These are phyloP conservation scores for Clinocottus analis DNA, from an alignment of 2,113 vertebrate species.

Conservation along the genomic window DNA sequence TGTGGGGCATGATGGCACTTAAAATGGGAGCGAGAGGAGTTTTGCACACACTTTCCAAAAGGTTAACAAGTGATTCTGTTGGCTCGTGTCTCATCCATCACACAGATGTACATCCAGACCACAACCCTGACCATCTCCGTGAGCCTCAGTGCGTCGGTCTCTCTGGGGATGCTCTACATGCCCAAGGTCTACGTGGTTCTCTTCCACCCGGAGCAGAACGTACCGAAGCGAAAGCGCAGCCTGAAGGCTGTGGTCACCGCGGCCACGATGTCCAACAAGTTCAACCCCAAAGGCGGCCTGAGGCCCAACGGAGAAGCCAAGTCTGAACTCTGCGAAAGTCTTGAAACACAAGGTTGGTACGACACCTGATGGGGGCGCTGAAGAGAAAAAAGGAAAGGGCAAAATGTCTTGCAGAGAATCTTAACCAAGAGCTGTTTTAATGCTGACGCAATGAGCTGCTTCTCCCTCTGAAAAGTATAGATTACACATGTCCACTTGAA, in stretches of 20 bases:
- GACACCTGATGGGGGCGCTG: rapidly evolving
- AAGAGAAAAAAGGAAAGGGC: neutral
- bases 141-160: slow-evolving; percentile 96
- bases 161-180: slow-evolving; percentile 98
- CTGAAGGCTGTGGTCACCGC: slow-evolving; percentile 96
- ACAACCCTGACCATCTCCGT: slow-evolving; percentile 96
- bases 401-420: neutral
- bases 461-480: neutral
- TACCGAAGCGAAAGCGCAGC: slow-evolving; percentile 96
- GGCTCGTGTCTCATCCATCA: slow-evolving; percentile 32
- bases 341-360: slow-evolving; percentile 91
- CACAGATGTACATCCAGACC: slow-evolving; percentile 97
- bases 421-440: slow-evolving; percentile 2
- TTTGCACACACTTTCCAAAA: no score
- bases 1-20: no score
- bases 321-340: slow-evolving; percentile 95
- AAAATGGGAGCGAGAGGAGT: no score
- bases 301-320: slow-evolving; percentile 96
- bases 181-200: slow-evolving; percentile 98
- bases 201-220: slow-evolving; percentile 97
- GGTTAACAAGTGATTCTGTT: neutral
- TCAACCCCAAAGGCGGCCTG: slow-evolving; percentile 92
- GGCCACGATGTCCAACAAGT: slow-evolving; percentile 98
- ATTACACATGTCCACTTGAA: neutral
- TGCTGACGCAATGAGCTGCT: neutral